Base-by-base conservation (phyloP, 2,113 vertebrate genomes). In the Gallinago paraguaiae region DNA sequence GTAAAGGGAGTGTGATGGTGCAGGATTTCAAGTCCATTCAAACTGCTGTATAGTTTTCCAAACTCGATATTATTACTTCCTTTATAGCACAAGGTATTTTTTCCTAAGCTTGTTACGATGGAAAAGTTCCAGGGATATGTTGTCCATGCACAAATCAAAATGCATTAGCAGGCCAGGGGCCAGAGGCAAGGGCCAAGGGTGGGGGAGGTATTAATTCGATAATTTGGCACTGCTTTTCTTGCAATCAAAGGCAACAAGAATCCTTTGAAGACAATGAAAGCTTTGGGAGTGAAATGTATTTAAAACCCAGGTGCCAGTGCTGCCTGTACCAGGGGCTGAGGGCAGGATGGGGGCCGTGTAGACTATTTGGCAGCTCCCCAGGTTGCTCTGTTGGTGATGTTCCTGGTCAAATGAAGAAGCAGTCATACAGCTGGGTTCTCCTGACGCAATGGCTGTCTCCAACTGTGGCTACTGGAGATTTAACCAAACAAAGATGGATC, bases 11-110 rank as follows among this genome's bases (percentile, higher is more conserved):
- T 37, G 72, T 90, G 95, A 57, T 85, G 74, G 88, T 92, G 91
- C n/a, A 77, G 35, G 76, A 97, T 97, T 97, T 96, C 64, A 96
- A 96, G 97, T 97, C 96, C 84, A 86, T 85, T 95, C 82, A 97
- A 97, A 77, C 84, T 86, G 60, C 75, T 88, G 7, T 94, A 80
- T 92, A 96, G 88, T 97, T 97, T 96, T 97, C 75, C 88, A 97
- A 84, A 97, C 95, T 97, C 24, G 48, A 15, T 95, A 92, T 95
- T 98, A 97, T 98, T 98, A 96, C 97, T 98, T 98, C 97, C 98
- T 97, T 96, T 96, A 92, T 84, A 95, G 80, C 80, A 86, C 94
- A 71, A 86, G 93, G 86, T 86, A 68, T 77, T 86, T 97, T 97
- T 95, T 93, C 90, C 88, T 95, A 88, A 80, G 95, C 79, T 97